Base-by-base conservation (phyloP, 2,888 invertebrate species). In the Macrophya alboannulata region DNA sequence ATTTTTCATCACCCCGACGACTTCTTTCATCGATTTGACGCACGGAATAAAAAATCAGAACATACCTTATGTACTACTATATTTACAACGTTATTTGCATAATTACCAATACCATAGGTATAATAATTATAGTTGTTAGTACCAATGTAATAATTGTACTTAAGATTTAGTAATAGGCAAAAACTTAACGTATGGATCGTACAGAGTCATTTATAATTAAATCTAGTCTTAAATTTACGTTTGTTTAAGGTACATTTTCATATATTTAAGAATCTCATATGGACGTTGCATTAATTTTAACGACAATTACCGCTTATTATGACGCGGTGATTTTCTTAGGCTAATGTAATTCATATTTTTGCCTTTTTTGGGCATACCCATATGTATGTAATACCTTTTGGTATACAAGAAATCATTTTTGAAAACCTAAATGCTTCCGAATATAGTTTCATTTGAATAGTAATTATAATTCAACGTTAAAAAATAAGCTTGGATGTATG, bases 301-400 rank as follows among this genome's bases (percentile, higher is more conserved):
- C 25, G 6, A 21, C 9, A 21, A 45, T 74, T 74, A 74, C 45
- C 21, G 74, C 45, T 25, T 74, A 48, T 6, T 68, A 68, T 68
- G 17, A 68, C 15, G 68, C 72, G 45, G n/a, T 45, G 72, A 74
- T 74, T 74, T 74, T 74, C 72, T 74, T 74, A 45, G 72, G 25
- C 72, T 43, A 74, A n/a, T 9, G 45, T 45, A 25, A 74, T 45
- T 9, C n/a, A 81, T 81, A 62, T 81, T 62, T 40, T 81, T 43
- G 81, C 81, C 81, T 81, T 25, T 81, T 81, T 81, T 81, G 81
- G 81, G 81, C 81, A 62, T 25, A 43, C 4, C 51, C 55, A 77
- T 71, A 37, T n/a, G n/a, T n/a, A n/a, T n/a, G n/a, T 17, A 37
- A 68, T 68, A 37, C 68, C 45, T 74, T 74, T 74, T 74, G 74